These are phyloP conservation scores for Kryptopterus vitreolus DNA, from an alignment of 2,797 vertebrate genomes.

Conservation along the genomic window DNA sequence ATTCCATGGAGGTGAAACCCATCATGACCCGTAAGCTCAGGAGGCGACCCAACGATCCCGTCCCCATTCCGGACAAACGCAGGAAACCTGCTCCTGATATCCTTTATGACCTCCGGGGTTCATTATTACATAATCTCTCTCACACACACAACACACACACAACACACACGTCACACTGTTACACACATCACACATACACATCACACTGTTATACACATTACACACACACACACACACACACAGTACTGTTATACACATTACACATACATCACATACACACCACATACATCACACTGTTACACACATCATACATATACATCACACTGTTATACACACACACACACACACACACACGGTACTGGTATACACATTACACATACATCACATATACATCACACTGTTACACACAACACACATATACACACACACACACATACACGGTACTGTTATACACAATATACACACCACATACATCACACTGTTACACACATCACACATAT, in stretches of 20 bases:
- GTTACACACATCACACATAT: background rate
- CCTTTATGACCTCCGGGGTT: constrained; percentile 66
- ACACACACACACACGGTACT: too few relatives aligned
- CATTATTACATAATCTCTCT: background rate
- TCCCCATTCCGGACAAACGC: constrained; percentile 96
- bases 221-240: background rate
- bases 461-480: too few relatives aligned
- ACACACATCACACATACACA: background rate
- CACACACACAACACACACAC: background rate
- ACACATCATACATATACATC: background rate
- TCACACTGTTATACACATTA: too few relatives aligned
- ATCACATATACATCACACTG: too few relatives aligned
- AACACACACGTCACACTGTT: background rate
- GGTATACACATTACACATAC: too few relatives aligned
- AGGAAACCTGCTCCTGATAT: constrained; percentile 99
- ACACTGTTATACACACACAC: too few relatives aligned
- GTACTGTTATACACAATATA: too few relatives aligned
- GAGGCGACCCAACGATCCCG: constrained; percentile 93
- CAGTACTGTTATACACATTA: too few relatives aligned
- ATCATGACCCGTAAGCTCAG: constrained; percentile 97
- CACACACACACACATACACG: too few relatives aligned
- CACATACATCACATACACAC: too few relatives aligned
- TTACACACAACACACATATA: background rate
- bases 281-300: background rate
- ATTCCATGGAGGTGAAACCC: constrained; percentile 99